Percentiles rank a stretch among this genome's conserved stretches.
These are phyloP conservation scores for Halichoerus grypus DNA, from an alignment of 2,113 vertebrate genomes.

Conservation along the genomic window DNA sequence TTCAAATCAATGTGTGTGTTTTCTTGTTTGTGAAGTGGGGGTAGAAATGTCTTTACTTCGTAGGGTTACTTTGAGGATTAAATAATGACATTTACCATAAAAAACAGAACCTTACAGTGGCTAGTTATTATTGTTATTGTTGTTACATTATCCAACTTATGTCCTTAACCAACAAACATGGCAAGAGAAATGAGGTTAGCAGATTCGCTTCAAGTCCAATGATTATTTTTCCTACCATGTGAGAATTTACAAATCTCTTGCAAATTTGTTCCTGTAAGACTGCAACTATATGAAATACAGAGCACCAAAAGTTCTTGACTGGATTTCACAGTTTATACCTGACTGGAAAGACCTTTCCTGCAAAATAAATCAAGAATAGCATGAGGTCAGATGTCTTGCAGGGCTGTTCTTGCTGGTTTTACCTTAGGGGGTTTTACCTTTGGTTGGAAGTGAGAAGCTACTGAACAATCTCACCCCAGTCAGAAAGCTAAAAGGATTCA, in stretches of 20 bases:
- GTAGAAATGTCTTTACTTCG: not conserved
- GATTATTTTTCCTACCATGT: slow-evolving; percentile 5
- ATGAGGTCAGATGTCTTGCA: not conserved
- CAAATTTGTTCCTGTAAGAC: not conserved
- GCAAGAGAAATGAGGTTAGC: not conserved
- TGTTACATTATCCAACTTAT: not conserved
- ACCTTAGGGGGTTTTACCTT: not conserved
- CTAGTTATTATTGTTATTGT: not conserved
- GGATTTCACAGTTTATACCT: not conserved
- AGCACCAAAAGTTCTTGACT: not conserved
- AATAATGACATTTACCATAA: not conserved
- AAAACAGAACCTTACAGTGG: not conserved
- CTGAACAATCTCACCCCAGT: not conserved
- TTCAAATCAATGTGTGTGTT: not conserved
- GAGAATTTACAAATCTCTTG: slow-evolving; percentile 16
- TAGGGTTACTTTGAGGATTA: not conserved
- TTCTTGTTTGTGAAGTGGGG: not conserved
- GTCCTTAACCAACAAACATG: not conserved
- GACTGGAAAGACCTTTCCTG: not conserved
- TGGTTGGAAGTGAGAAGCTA: not conserved
- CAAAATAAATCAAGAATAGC: not conserved
- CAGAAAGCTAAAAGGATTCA: not conserved
- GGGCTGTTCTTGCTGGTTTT: slow-evolving; percentile 35
- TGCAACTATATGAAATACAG: not conserved
- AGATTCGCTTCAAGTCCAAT: not conserved